phyloP scores from a whole-genome alignment of 2,888 invertebrate species.

The Andrena hattorfiana region DNA sequence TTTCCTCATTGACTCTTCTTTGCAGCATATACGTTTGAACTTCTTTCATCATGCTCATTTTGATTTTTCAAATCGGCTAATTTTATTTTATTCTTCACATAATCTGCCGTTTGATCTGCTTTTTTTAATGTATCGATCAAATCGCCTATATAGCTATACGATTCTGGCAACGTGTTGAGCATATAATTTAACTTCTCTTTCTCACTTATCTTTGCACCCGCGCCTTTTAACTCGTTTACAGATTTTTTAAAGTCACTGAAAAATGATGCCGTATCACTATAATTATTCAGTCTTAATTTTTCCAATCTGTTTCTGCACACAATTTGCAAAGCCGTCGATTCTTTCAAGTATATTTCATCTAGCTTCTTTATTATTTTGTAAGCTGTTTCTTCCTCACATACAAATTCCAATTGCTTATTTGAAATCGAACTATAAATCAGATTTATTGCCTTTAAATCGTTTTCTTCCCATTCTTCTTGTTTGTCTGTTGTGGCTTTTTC shows the following conservation, averaged over 20 bases:
- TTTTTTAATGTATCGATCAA: constrained; percentile 50
- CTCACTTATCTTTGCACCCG: too few relatives aligned
- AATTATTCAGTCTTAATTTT: constrained; percentile 29
- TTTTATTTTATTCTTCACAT: constrained; percentile 67
- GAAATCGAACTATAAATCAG: constrained; percentile 30
- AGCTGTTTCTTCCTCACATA: constrained; percentile 3
- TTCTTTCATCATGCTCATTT: constrained; percentile 10
- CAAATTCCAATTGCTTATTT: too few relatives aligned
- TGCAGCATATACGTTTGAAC: constrained; percentile 42
- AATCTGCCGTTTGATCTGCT: constrained; percentile 65
- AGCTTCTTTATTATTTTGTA: constrained; percentile 40
- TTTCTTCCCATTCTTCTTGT: background rate
- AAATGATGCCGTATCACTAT: constrained; percentile 8
- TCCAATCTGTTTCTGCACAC: constrained; percentile 30
- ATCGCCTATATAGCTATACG: constrained; percentile 55
- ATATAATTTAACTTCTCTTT: too few relatives aligned
- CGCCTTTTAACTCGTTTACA: too few relatives aligned
- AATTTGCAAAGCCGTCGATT: constrained; percentile 44
- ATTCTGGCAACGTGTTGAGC: constrained; percentile 67
- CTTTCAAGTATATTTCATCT: constrained; percentile 26
- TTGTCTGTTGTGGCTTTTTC: background rate
- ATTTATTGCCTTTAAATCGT: constrained; percentile 52
- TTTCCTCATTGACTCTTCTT: background rate
- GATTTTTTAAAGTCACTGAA: too few relatives aligned
- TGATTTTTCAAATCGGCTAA: constrained; percentile 32